Evolutionary conservation across 92 coral and sea anemone genomes (phyloP), one percentile per base, ranked within the genome.

Genomic region (Porites divaricata): DNA sequence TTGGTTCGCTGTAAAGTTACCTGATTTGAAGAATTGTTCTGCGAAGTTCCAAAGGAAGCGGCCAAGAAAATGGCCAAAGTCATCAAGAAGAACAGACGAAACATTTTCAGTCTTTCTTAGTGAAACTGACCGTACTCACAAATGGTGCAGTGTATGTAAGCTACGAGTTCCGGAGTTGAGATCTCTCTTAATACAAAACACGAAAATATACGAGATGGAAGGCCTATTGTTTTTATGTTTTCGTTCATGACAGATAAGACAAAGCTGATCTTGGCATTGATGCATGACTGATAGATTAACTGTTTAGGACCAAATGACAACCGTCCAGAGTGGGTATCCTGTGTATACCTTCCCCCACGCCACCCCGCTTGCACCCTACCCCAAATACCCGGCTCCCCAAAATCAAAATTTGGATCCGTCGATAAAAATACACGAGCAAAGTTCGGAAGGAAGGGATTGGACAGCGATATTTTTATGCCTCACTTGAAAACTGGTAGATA

Each of bases 21-120:
- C 79, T 26, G 63, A 28, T 53, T 74, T 14, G 79, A 14, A 24
- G 79, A 56, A 54, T 75, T 57, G 13, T 74, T 54, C 63, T 74
- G 78, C 48, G 64, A 54, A 2, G 64, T 63, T 63, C 68, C 78
- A 49, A 22, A 74, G 66, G 78, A 74, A 53, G 23, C 24, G 68
- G 68, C 23, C 78, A 74, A 74, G 65, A 74, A 53, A 74, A 53
- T 22, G 9, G 49, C 65, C 35, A 75, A 26, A 54, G 65, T 49
- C 12, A 75, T 6, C 65, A 74, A 24, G 4, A 57, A 57, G 50
- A 56, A 16, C 50, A 74, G 24, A 9, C 65, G 79, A 25, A 57
- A 56, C 79, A 75, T 75, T 54, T 15, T 15, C 79, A 75, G 49
- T 24, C 49, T 57, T 13, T 14, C 64, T 24, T 15, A 14, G 14